These are phyloP conservation scores for Athalia circularis DNA, from an alignment of 2,888 invertebrate genomes.

Conservation along the genomic window DNA sequence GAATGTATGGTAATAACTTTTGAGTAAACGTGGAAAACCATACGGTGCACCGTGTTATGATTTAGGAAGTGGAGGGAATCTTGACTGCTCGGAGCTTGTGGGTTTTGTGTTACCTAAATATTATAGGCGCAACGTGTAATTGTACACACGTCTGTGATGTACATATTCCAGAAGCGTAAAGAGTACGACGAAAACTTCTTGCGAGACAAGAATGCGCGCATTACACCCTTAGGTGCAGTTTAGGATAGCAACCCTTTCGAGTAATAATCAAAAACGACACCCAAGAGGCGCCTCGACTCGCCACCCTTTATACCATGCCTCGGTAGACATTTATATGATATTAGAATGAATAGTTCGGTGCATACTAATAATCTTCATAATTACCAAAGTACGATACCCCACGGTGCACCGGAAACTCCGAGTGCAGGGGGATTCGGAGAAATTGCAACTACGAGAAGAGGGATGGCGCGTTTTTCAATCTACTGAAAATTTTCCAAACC, in stretches of 20 bases:
- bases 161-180: constrained; percentile 1
- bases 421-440: not conserved
- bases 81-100: not conserved
- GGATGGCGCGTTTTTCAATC: too few relatives aligned
- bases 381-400: constrained; percentile 44
- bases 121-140: not conserved
- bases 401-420: not conserved
- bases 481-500: too few relatives aligned
- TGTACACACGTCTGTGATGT: too few relatives aligned
- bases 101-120: not conserved
- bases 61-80: too few relatives aligned
- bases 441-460: too few relatives aligned
- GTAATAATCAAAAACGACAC: constrained; percentile 73
- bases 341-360: constrained; percentile 71
- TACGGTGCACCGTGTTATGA: not conserved
- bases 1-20: constrained; percentile 15
- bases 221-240: constrained; percentile 72
- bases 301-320: constrained; percentile 21
- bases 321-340: constrained; percentile 54
- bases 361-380: constrained; percentile 66
- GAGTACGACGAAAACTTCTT: constrained; percentile 27
- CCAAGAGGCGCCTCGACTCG: constrained; percentile 62
- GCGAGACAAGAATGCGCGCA: constrained; percentile 33
- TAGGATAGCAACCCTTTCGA: constrained; percentile 70
- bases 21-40: not conserved